These are phyloP conservation scores for Coracopsis vasa DNA, from an alignment of 2,113 vertebrate genomes.

Conservation along the genomic window DNA sequence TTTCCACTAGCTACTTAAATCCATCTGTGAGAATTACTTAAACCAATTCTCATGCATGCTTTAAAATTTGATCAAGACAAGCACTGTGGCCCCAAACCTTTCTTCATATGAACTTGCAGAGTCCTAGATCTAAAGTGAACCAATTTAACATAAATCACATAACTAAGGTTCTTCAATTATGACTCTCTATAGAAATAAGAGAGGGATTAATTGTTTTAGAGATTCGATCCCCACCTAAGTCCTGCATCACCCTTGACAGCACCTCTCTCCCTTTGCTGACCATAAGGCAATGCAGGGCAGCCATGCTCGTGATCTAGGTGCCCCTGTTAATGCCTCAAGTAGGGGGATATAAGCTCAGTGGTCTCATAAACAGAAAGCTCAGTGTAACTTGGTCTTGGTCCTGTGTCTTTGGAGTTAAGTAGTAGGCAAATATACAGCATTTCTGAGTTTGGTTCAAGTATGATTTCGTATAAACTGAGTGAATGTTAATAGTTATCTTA, in stretches of 20 bases:
- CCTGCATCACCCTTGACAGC: background rate
- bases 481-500: background rate
- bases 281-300: background rate
- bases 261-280: background rate
- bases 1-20: background rate
- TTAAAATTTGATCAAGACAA: background rate
- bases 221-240: background rate
- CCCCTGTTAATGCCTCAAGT: fast-evolving
- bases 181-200: background rate
- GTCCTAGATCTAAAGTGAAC: background rate
- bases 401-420: background rate
- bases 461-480: background rate
- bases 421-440: background rate
- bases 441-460: background rate
- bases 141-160: background rate
- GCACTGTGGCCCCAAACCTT: background rate
- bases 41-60: background rate
- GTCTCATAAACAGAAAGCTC: background rate
- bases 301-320: background rate
- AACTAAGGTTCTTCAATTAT: background rate
- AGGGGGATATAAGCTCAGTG: background rate
- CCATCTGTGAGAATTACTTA: background rate
- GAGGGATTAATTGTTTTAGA: background rate
- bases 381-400: background rate
- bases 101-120: background rate